Base-by-base conservation (phyloP, 2,797 vertebrate genomes). In the Cynodonichthys magdalenae region DNA sequence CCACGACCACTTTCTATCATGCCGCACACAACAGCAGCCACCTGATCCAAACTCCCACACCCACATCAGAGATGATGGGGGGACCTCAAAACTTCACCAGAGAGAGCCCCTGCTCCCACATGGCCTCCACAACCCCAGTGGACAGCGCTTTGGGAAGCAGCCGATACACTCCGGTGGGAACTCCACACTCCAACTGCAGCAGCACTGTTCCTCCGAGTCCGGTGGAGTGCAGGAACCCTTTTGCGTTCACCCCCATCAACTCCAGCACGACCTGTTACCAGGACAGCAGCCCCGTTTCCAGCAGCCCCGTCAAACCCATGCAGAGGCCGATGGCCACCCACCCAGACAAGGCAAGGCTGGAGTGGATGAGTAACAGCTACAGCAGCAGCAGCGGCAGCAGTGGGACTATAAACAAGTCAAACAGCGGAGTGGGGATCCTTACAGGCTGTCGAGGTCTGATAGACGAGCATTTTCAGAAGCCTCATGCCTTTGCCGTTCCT, bases 311-410 rank as follows among this genome's bases (percentile, higher is more conserved):
- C 61, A 99, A 99, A 81, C 98, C 97, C 0, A 99, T 99, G 98
- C 98, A 99, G 86, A 94, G 98, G 79, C 98, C 98, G 1, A 99
- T 92, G 93, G 98, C 98, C 62, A 99, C 98, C 6, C 97, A 99
- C 76, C 97, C 98, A 0, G 96, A 99, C 87, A 99, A 98, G 89
- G 95, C 97, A 60, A 95, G 96, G 74, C 93, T 99, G 0, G 97
- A 99, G 73, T 98, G 97, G 97, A 98, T 98, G 96, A 98, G 95
- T 63, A 96, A 94, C 1, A 97, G 95, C 57, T 99, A 98, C 69
- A 92, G 83, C 83, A 86, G 88, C 1, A 87, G 87, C 3, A 85
- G 93, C 2, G 91, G 87, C 0, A 88, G 88, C 5, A 87, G 93
- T 1, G 91, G 90, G 18, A 92, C 69, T 57, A 15, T 81, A 14